Base-by-base conservation (phyloP, 2,797 vertebrate genomes). In the Myripristis murdjan region DNA sequence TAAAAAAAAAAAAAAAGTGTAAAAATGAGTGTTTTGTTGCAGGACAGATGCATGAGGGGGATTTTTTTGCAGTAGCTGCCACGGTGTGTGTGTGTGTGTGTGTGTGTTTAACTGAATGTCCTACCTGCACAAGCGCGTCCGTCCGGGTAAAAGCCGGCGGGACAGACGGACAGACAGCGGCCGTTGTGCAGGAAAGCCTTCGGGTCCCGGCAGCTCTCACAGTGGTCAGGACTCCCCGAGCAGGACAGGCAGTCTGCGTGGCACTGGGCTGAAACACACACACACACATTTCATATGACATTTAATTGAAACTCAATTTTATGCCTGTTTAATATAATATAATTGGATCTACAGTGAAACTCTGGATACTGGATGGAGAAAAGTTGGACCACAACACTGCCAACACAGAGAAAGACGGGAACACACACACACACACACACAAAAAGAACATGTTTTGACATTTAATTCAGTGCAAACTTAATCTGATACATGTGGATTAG, bases 231-330 rank as follows among this genome's bases (percentile, higher is more conserved):
- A 31, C 90, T 87, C n/a, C 71, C 93, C 2, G 91, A 94, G 79
- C 98, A 99, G 5, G 93, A 94, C 88, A 95, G 73, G 55, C 98
- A 99, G 90, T 97, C 96, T 0, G 90, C 58, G 24, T 96, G 95
- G 86, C 98, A 99, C 48, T 47, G 92, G 39, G 88, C 97, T 97
- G 85, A 14, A 84, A n/a, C n/a, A n/a, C n/a, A n/a, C n/a, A n/a
- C n/a, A 84, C 47, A 77, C 37, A 64, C 37, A 64, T 3, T 3
- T 28, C 26, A 28, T 6, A 28, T 6, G 3, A 28, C 26, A 6
- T 28, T 28, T 6, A 28, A 6, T 6, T 4, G 26, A 28, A 26
- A 28, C 28, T 28, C 26, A 28, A 28, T 6, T 28, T 26, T 28
- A 28, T 3, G 28, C 1, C 6, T 26, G 28, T 28, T 20, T 20